Conservation (phyloP, 2,797 vertebrate species). For the Sus cebifrons region DNA sequence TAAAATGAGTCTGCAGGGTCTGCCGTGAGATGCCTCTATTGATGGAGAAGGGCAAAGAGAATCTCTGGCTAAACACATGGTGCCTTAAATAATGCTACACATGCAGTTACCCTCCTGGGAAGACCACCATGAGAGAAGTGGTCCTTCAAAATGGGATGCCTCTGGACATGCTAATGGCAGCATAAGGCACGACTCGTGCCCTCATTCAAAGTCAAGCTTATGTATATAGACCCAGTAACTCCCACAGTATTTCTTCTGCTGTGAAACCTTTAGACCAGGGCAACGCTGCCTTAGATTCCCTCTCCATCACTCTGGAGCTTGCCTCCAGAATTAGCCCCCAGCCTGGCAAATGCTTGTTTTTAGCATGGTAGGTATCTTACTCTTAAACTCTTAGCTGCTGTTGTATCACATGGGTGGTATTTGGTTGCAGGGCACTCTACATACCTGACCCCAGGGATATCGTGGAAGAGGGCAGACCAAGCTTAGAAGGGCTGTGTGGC, state of each 20-base stretch:
- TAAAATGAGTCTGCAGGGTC: background rate
- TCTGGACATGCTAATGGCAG: background rate
- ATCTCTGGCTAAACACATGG: background rate
- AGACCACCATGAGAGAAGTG: background rate
- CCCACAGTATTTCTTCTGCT: background rate
- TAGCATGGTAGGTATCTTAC: background rate
- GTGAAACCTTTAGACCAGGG: background rate
- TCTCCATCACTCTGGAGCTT: background rate
- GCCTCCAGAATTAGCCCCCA: background rate
- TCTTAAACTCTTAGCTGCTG: background rate
- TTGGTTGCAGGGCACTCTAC: background rate
- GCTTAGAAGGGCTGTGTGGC: background rate
- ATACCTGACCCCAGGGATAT: background rate
- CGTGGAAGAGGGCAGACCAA: background rate
- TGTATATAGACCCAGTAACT: background rate
- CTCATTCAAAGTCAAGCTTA: background rate
- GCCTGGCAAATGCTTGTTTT: background rate
- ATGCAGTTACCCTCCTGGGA: background rate
- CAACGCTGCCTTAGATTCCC: background rate
- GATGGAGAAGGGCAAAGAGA: background rate
- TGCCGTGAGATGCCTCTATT: background rate
- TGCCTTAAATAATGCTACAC: background rate
- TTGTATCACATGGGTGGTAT: background rate
- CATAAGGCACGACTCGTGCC: background rate
- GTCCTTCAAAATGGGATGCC: background rate